phyloP scores from a whole-genome alignment of 64 coral and sea anemone genomes.

The Anthopleura sola region DNA sequence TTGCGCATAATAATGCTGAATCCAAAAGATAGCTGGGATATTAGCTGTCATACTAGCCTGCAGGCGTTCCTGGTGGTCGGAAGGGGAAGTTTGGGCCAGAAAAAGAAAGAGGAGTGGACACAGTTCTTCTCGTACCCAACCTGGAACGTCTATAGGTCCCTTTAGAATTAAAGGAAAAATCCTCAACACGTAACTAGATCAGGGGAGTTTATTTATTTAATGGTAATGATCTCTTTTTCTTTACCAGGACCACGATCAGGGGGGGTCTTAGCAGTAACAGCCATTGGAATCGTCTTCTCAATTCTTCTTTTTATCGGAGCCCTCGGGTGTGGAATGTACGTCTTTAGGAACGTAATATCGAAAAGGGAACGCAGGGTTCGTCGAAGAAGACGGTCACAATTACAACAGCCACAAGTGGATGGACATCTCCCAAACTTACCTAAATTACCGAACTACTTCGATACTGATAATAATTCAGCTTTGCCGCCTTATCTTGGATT shows the following conservation, averaged over 20 bases:
- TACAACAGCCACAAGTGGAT: background rate
- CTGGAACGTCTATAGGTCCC: too few relatives aligned
- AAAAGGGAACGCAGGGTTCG: background rate
- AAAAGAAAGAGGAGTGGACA: too few relatives aligned
- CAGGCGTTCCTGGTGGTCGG: too few relatives aligned
- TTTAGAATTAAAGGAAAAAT: too few relatives aligned
- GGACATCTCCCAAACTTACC: background rate
- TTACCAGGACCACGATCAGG: background rate
- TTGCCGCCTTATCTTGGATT: background rate
- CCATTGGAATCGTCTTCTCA: background rate
- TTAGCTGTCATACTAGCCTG: too few relatives aligned
- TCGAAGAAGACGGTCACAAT: background rate
- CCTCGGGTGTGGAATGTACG: background rate
- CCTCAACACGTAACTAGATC: too few relatives aligned
- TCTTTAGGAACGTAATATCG: background rate
- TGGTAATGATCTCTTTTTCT: background rate
- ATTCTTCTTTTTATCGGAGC: background rate
- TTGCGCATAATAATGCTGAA: too few relatives aligned
- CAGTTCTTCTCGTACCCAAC: too few relatives aligned
- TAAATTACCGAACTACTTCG: conserved; percentile 9
- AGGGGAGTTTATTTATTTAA: too few relatives aligned
- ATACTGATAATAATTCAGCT: background rate
- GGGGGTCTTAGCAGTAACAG: background rate
- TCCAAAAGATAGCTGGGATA: too few relatives aligned
- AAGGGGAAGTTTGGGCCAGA: too few relatives aligned